Conservation (phyloP, 2,797 vertebrate species). For the Xenopus petersii region DNA sequence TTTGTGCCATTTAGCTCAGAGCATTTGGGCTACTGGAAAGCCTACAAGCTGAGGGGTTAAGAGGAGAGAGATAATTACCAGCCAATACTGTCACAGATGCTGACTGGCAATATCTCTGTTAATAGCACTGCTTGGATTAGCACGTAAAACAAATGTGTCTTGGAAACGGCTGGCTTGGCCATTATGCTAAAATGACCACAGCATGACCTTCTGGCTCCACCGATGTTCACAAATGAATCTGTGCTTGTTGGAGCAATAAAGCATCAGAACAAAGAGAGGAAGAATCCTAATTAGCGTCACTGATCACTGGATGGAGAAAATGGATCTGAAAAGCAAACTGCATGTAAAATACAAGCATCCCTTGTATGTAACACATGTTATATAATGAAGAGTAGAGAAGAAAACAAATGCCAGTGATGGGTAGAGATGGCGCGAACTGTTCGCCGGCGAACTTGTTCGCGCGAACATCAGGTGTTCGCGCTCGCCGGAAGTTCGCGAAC, state of each 20-base stretch:
- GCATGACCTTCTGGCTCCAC: slow-evolving; percentile 48
- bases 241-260: slow-evolving; percentile 50
- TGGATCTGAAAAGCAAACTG: background rate
- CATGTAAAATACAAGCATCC: background rate
- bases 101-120: slow-evolving; percentile 48
- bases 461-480: no score
- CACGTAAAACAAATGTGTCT: slow-evolving; percentile 48
- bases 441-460: no score
- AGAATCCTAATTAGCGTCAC: slow-evolving; percentile 43
- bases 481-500: no score
- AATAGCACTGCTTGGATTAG: slow-evolving; percentile 47
- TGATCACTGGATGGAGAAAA: slow-evolving; percentile 16
- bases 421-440: no score
- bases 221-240: slow-evolving; percentile 49
- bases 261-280: slow-evolving; percentile 42
- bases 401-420: no score
- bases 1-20: background rate
- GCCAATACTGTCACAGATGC: slow-evolving; percentile 49
- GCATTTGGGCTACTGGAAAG: background rate
- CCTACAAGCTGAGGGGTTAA: slow-evolving; percentile 36
- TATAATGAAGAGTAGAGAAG: no score
- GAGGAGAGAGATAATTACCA: slow-evolving; percentile 38
- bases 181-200: slow-evolving; percentile 50
- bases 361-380: no score
- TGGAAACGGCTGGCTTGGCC: slow-evolving; percentile 49